A percentile compares a stretch with the other conserved stretches of the same genome.
These are phyloP conservation scores for Drosophila trapezifrons DNA, from an alignment of 1,140 invertebrate genomes.

Conservation along the genomic window DNA sequence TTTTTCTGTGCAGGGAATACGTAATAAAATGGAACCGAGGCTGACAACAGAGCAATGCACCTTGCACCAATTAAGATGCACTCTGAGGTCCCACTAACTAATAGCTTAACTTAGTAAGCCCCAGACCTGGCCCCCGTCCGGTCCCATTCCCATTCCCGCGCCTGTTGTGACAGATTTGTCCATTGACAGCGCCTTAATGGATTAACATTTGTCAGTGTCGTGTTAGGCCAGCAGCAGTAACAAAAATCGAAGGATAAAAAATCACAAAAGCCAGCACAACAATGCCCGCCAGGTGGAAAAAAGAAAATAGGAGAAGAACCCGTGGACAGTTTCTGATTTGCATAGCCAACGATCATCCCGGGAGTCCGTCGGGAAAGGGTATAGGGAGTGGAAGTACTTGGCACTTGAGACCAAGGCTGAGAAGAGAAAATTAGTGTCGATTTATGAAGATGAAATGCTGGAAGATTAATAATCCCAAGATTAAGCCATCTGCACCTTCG, in stretches of 20 bases:
- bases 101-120: constrained; percentile 13
- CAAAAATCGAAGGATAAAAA: constrained; percentile 10
- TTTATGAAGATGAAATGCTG: constrained; percentile 3
- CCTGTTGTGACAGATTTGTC: constrained; percentile 79
- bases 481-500: background rate
- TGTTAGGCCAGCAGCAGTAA: constrained; percentile 58
- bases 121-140: no score
- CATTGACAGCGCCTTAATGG: constrained; percentile 84
- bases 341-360: constrained; percentile 27
- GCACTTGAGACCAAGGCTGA: background rate
- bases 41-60: constrained; percentile 24
- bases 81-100: constrained; percentile 18
- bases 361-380: background rate
- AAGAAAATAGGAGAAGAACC: background rate
- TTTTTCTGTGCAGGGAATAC: constrained; percentile 2
- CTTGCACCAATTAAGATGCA: constrained; percentile 47
- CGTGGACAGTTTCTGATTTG: constrained; percentile 43
- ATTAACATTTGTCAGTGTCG: constrained; percentile 84
- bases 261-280: constrained; percentile 36
- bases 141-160: background rate
- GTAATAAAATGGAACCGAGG: constrained; percentile 18
- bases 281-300: constrained; percentile 60
- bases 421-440: constrained; percentile 1
- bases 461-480: constrained; percentile 9
- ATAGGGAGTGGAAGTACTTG: background rate